Evolutionary conservation across 2,113 vertebrate genomes (phyloP), one percentile per base, ranked within the genome.

Genomic region (Rostratula benghalensis): DNA sequence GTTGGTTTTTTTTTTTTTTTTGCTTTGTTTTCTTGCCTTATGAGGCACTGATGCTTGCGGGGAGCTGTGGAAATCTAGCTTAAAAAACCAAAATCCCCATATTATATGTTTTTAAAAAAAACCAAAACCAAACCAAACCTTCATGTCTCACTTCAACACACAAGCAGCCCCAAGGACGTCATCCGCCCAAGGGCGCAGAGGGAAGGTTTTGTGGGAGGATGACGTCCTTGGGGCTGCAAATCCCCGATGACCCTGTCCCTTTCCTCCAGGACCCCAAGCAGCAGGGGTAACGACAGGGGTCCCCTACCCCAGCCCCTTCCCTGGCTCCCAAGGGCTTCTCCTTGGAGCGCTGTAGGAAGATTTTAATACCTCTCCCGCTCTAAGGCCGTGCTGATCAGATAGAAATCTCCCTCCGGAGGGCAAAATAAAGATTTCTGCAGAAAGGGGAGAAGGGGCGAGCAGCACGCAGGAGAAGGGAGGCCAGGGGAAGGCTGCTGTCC

Each of bases 31-130:
- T 10, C 13, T 48, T 50, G 10, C 31, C 10, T 17, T 15, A 19
- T 2, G 5, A 4, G 48, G 37, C 45, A 0, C 3, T 9, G 63
- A 2, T 6, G 45, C 41, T 4, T 13, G 39, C 4, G n/a, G 39
- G 70, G 16, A 51, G 16, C 81, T 25, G 43, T 8, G 67, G 20
- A 87, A 75, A 39, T 30, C 21, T 48, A 10, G n/a, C n/a, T 39
- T 24, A 8, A 14, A 48, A 63, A 56, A 17, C n/a, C n/a, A n/a
- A n/a, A n/a, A n/a, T n/a, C 14, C 43, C 43, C 43, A 45, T 45
- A 45, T 45, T 45, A 45, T 45, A 45, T 45, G 17, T 45, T 43
- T 43, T n/a, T n/a, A n/a, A n/a, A n/a, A n/a, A n/a, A 43, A 43
- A 43, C 41, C 41, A 10, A 43, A 16, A n/a, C n/a, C n/a, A n/a